A percentile compares a stretch with the other conserved stretches of the same genome.
Evolutionary conservation across 2,113 vertebrate genomes (phyloP).

Genomic region (Salvelinus alpinus): DNA sequence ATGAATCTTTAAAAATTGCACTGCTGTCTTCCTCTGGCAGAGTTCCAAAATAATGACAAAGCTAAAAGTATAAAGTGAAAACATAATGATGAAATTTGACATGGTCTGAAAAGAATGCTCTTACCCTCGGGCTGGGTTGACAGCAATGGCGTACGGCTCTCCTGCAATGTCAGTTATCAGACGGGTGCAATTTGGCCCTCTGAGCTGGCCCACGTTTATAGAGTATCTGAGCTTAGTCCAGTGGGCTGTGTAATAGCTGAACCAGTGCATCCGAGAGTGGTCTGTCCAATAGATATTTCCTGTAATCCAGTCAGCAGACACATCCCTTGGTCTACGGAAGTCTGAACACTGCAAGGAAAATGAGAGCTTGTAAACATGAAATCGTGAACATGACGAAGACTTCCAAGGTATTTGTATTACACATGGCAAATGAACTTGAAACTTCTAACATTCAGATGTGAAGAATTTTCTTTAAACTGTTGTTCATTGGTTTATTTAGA

Average conservation of each 20-base stretch:
- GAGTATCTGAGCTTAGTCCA: constrained; percentile 97
- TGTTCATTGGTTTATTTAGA: too few relatives aligned
- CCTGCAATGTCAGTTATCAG: constrained; percentile 94
- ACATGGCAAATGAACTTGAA: too few relatives aligned
- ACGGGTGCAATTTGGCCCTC: constrained; percentile 92
- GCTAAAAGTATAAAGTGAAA: neutral
- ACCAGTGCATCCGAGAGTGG: constrained; percentile 98
- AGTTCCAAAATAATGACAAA: neutral
- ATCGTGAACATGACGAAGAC: too few relatives aligned
- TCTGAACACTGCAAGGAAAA: constrained; percentile 86
- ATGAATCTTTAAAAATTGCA: neutral
- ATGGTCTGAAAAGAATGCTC: constrained; percentile 32
- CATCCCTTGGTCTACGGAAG: constrained; percentile 91
- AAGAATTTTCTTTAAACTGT: too few relatives aligned
- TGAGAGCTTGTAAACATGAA: neutral
- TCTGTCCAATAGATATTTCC: constrained; percentile 98
- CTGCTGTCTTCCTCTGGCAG: neutral
- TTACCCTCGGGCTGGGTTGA: constrained; percentile 91
- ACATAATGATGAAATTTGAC: neutral
- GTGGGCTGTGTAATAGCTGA: constrained; percentile 98
- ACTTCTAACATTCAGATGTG: too few relatives aligned
- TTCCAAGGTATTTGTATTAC: too few relatives aligned
- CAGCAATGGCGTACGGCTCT: constrained; percentile 93
- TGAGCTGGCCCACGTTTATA: constrained; percentile 93
- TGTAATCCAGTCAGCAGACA: constrained; percentile 96